phyloP scores from a whole-genome alignment of 2,113 vertebrate genomes.

The Semnopithecus entellus region DNA sequence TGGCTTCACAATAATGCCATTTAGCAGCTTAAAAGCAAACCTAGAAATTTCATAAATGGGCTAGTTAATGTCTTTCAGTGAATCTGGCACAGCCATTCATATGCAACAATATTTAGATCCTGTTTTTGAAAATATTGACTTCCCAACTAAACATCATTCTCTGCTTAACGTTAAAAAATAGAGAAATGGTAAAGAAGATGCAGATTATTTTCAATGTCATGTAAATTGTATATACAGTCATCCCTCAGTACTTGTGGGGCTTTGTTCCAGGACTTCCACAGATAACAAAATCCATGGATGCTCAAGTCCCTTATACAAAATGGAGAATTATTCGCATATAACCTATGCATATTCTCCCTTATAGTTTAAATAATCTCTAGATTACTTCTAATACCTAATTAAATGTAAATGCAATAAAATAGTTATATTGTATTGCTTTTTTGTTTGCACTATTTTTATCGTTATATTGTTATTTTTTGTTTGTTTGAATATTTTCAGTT shows the following conservation, averaged over 20 bases:
- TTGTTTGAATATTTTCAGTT: neutral
- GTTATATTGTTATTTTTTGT: neutral
- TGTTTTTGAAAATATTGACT: slow-evolving; percentile 14
- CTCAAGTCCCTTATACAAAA: neutral
- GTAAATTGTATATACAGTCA: neutral
- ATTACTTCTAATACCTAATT: neutral
- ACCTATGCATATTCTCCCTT: neutral
- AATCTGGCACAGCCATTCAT: neutral
- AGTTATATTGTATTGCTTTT: neutral
- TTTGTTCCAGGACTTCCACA: neutral
- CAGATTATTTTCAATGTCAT: neutral
- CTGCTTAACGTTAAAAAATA: neutral
- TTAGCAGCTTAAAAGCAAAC: neutral
- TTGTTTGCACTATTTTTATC: neutral
- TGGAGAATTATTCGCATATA: neutral
- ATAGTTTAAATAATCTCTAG: neutral
- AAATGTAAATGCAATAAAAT: neutral
- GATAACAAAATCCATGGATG: neutral
- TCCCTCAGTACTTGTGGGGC: neutral
- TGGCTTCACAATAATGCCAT: neutral
- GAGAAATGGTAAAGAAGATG: neutral
- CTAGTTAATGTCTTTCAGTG: neutral
- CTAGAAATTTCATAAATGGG: neutral
- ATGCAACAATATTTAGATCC: neutral
- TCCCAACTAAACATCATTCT: neutral